phyloP scores from a whole-genome alignment of 2,797 vertebrate species.

The Acropternis orthonyx region DNA sequence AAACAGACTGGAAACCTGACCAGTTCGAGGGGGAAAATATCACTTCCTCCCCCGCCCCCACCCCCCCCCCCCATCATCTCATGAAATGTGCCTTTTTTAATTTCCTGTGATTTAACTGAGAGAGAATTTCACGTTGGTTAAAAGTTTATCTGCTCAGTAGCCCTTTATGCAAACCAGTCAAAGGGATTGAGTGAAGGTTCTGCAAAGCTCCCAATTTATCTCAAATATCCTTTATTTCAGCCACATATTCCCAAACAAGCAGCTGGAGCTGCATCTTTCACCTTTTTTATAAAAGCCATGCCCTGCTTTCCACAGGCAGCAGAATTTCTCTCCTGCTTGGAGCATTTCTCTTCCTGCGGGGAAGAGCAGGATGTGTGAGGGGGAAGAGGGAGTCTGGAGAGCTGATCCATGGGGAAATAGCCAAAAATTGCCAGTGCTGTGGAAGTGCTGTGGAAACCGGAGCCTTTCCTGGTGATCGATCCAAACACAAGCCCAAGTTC shows the following conservation, averaged over 20 bases:
- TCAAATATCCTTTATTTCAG: constrained; percentile 43
- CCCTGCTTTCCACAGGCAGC: neutral
- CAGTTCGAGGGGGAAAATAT: neutral
- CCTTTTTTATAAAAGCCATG: neutral
- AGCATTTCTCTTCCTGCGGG: too few species aligned
- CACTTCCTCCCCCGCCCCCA: neutral
- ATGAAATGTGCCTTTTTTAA: constrained; percentile 32
- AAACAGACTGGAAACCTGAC: neutral
- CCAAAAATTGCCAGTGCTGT: neutral
- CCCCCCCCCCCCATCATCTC: neutral
- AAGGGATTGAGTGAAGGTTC: constrained; percentile 33
- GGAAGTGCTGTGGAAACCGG: neutral
- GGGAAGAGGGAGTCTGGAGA: neutral
- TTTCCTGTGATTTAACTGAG: constrained; percentile 61
- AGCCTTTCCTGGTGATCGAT: neutral
- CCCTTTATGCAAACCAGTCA: neutral
- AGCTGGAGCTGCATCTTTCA: neutral
- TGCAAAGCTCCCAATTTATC: neutral
- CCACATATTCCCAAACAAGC: constrained; percentile 16
- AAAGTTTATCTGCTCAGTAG: constrained; percentile 34
- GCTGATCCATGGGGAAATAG: neutral
- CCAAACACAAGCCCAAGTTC: neutral
- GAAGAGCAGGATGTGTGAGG: neutral
- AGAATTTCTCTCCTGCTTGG: neutral
- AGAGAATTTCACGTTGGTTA: constrained; percentile 33